Conservation (phyloP, 2,113 vertebrate species). For the Hypocryptadius cinnamomeus region DNA sequence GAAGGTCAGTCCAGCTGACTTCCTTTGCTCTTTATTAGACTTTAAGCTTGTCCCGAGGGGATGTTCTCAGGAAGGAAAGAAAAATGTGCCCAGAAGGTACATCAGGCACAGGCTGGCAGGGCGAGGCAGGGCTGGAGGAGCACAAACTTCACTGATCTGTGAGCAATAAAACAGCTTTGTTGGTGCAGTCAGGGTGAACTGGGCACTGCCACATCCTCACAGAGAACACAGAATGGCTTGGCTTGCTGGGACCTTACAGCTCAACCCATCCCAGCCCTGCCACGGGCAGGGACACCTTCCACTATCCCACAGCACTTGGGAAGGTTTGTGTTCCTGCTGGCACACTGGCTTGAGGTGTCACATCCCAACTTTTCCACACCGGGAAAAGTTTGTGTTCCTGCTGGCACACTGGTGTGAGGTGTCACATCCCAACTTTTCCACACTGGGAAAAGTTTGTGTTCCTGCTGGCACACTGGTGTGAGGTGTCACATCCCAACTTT, state of each 20-base stretch:
- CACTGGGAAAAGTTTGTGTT: neutral
- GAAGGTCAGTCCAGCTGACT: neutral
- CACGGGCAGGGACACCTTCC: neutral
- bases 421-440: too few relatives aligned
- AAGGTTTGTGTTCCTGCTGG: neutral
- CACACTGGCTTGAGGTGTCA: fast-evolving
- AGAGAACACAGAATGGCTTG: neutral
- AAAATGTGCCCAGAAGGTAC: slow-evolving; percentile 3
- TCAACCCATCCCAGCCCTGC: neutral
- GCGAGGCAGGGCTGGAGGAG: neutral
- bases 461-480: fast-evolving
- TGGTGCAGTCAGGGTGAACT: neutral
- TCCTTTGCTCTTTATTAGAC: neutral
- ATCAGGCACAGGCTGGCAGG: neutral
- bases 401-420: fast-evolving
- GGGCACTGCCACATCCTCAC: neutral
- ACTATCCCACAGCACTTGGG: fast-evolving
- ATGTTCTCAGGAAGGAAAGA: slow-evolving; percentile 19
- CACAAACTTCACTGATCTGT: neutral
- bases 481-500: neutral
- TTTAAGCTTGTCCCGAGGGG: neutral
- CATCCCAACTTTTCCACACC: too few relatives aligned
- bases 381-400: neutral
- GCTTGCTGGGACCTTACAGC: neutral
- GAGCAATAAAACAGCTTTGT: neutral